Percentiles rank a stretch among this genome's conserved stretches.
Evolutionary conservation across 1,140 invertebrate species (phyloP).

Genomic region (Psix sp.): DNA sequence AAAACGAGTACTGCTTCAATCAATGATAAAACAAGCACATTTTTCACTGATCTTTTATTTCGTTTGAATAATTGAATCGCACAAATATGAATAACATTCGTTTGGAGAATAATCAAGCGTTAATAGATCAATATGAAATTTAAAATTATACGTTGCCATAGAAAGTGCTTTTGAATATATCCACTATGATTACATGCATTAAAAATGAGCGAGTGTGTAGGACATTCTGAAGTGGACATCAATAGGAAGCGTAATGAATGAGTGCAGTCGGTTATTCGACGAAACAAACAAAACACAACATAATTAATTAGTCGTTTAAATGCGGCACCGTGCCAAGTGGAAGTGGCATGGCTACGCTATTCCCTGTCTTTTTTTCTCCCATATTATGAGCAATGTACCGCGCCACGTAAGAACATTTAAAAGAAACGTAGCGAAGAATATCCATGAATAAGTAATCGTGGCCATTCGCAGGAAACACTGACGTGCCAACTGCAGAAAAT

Average conservation of each 20-base stretch:
- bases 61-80: too few species aligned
- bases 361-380: slow-evolving; percentile 15
- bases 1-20: too few species aligned
- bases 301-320: slow-evolving; percentile 58
- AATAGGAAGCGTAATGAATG: slow-evolving; percentile 9
- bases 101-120: too few species aligned
- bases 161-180: too few species aligned
- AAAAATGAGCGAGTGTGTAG: too few species aligned
- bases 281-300: slow-evolving; percentile 47
- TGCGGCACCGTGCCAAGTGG: slow-evolving; percentile 39
- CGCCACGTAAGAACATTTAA: slow-evolving; percentile 28
- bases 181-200: too few species aligned
- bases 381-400: background rate
- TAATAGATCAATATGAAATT: too few species aligned
- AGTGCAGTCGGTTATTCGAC: slow-evolving; percentile 37
- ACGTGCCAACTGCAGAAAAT: slow-evolving; percentile 11
- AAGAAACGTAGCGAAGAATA: slow-evolving; percentile 32
- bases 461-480: slow-evolving; percentile 9
- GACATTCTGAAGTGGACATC: slow-evolving; percentile 35
- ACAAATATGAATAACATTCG: too few species aligned
- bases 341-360: slow-evolving; percentile 16
- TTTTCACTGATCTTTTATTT: too few species aligned
- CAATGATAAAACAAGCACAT: too few species aligned
- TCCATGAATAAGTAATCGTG: slow-evolving; percentile 43
- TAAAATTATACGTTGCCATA: too few species aligned